Evolutionary conservation across 2,797 vertebrate species (phyloP).

Genomic region (Garrulus glandarius): DNA sequence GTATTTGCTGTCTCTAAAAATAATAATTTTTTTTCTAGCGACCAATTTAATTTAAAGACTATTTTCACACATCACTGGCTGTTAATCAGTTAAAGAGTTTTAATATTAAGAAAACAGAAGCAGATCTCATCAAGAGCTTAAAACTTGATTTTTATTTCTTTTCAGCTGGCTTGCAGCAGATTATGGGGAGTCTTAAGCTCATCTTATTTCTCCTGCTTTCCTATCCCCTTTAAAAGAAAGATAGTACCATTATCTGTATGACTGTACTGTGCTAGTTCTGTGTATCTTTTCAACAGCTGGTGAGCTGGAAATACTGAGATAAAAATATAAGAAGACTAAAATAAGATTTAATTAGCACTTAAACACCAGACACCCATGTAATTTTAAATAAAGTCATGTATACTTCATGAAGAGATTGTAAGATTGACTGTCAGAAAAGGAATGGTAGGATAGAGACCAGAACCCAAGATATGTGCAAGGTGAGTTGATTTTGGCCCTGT

Average conservation of each 20-base stretch:
- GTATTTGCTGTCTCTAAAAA: background rate
- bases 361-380: background rate
- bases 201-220: background rate
- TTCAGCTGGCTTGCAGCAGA: background rate
- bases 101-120: conserved; percentile 30
- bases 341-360: conserved; percentile 39
- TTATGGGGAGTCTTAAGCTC: background rate
- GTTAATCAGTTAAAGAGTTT: conserved; percentile 39
- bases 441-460: background rate
- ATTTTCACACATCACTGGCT: background rate
- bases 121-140: conserved; percentile 7
- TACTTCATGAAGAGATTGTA: background rate
- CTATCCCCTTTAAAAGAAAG: background rate
- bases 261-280: background rate
- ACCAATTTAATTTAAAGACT: conserved; percentile 30
- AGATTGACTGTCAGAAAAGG: background rate
- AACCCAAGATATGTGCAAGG: background rate
- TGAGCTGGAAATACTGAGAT: conserved; percentile 18
- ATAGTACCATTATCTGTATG: background rate
- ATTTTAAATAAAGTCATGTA: conserved; percentile 21
- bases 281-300: background rate
- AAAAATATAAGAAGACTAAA: conserved; percentile 34
- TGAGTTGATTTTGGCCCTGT: background rate
- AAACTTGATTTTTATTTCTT: conserved; percentile 24
- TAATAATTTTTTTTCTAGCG: background rate